Conservation (phyloP, 2,797 vertebrate genomes). For the Coregonus sp. region DNA sequence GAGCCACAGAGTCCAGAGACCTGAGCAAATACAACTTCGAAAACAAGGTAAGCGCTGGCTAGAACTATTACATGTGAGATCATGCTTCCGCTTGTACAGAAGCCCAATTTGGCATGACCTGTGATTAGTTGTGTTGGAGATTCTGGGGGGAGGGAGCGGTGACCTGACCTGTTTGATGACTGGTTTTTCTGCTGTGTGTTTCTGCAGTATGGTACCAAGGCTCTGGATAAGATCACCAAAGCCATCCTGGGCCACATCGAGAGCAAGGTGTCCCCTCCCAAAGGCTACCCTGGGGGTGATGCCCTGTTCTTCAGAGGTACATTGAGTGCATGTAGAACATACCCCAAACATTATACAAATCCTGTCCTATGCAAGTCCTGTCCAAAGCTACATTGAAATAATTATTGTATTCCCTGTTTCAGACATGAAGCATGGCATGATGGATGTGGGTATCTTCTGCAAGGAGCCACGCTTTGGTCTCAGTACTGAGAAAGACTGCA, state of each 20-base stretch:
- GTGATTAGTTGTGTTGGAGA: neutral
- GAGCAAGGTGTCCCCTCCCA: constrained; percentile 90
- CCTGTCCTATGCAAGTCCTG: neutral
- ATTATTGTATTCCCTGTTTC: constrained; percentile 21
- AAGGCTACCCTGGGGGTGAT: constrained; percentile 84
- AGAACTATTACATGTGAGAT: neutral
- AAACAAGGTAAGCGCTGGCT: constrained; percentile 84
- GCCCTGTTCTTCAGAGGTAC: constrained; percentile 87
- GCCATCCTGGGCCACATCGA: constrained; percentile 88
- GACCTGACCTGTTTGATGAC: neutral
- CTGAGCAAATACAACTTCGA: constrained; percentile 99
- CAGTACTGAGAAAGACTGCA: constrained; percentile 93
- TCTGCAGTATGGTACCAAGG: constrained; percentile 89
- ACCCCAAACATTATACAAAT: neutral
- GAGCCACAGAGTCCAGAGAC: constrained; percentile 94
- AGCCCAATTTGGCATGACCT: neutral
- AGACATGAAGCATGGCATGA: constrained; percentile 95
- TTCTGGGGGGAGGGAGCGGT: neutral
- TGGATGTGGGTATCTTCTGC: constrained; percentile 91
- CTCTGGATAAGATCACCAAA: constrained; percentile 90
- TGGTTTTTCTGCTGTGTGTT: neutral
- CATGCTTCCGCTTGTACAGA: neutral
- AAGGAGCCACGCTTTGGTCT: constrained; percentile 85
- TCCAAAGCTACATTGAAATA: neutral
- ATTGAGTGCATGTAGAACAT: neutral